Evolutionary conservation across 2,113 vertebrate species (phyloP).

Genomic region (Pituophis catenifer): DNA sequence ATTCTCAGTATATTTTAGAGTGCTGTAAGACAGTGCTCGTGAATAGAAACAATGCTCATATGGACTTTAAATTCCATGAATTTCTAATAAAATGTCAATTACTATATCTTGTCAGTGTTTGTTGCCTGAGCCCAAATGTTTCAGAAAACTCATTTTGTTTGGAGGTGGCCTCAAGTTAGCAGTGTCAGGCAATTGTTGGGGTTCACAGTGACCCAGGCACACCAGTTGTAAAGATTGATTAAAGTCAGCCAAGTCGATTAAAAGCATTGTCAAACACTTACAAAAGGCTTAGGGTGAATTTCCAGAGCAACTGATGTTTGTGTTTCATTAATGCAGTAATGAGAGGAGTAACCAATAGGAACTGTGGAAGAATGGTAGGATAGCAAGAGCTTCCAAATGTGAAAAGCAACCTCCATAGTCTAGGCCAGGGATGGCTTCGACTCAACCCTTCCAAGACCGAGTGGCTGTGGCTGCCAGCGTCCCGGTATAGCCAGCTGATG

Average conservation of each 20-base stretch:
- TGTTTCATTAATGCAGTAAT: not conserved
- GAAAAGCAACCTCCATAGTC: not conserved
- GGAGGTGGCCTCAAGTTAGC: slow-evolving; percentile 26
- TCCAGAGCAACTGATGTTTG: not conserved
- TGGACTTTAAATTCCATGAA: not conserved
- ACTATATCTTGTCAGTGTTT: not conserved
- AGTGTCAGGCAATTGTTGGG: slow-evolving; percentile 15
- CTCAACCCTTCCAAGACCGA: too few relatives aligned
- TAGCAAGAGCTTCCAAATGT: not conserved
- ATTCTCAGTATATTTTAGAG: slow-evolving; percentile 2
- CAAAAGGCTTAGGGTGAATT: not conserved
- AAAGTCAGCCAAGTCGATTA: not conserved
- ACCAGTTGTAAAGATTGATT: not conserved
- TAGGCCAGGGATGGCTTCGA: not conserved
- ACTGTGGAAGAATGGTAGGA: not conserved
- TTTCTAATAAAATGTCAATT: not conserved
- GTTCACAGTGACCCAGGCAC: not conserved
- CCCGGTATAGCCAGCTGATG: too few relatives aligned
- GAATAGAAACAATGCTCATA: not conserved
- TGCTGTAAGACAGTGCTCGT: not conserved
- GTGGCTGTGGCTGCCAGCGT: too few relatives aligned
- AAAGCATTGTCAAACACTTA: not conserved
- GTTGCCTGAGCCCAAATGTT: not conserved
- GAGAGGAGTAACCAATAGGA: too few relatives aligned
- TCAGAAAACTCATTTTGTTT: not conserved